These are phyloP conservation scores for Euthynnus affinis DNA, from an alignment of 2,797 vertebrate genomes.

Conservation along the genomic window DNA sequence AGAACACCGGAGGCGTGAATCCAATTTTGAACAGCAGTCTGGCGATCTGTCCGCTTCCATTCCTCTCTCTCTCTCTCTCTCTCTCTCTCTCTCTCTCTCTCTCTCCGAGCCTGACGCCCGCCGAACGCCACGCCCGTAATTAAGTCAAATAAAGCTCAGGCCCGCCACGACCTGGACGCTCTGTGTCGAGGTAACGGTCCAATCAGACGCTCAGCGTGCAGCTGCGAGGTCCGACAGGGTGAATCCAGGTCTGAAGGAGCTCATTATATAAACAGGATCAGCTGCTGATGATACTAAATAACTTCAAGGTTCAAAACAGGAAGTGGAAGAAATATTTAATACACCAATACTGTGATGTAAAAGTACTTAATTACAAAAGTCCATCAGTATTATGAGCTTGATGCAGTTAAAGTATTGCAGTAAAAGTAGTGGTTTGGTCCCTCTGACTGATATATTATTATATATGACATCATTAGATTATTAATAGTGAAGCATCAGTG, in stretches of 20 bases:
- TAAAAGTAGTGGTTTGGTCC: too few species aligned
- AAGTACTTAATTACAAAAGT: too few species aligned
- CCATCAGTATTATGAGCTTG: too few species aligned
- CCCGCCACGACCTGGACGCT: not conserved
- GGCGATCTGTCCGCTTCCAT: slow-evolving; percentile 35
- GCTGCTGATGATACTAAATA: not conserved
- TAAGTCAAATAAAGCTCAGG: slow-evolving; percentile 24
- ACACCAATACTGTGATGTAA: too few species aligned
- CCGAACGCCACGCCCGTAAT: slow-evolving; percentile 12
- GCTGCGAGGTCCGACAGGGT: not conserved
- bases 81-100: not conserved
- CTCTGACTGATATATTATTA: too few species aligned
- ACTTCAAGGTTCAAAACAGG: too few species aligned
- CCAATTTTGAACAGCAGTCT: slow-evolving; percentile 54
- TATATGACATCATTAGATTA: too few species aligned
- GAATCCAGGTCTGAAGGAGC: slow-evolving; percentile 5
- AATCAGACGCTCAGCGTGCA: not conserved
- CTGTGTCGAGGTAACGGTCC: not conserved
- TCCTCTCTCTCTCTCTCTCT: not conserved
- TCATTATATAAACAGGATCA: slow-evolving; percentile 1
- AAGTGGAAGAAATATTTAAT: too few species aligned
- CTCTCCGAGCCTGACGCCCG: not conserved
- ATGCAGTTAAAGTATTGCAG: too few species aligned
- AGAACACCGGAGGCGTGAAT: slow-evolving; percentile 54
- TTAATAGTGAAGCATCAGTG: too few species aligned